Evolutionary conservation across 2,888 invertebrate species (phyloP), one percentile per base, ranked within the genome.

Genomic region (Limenitis camilla): DNA sequence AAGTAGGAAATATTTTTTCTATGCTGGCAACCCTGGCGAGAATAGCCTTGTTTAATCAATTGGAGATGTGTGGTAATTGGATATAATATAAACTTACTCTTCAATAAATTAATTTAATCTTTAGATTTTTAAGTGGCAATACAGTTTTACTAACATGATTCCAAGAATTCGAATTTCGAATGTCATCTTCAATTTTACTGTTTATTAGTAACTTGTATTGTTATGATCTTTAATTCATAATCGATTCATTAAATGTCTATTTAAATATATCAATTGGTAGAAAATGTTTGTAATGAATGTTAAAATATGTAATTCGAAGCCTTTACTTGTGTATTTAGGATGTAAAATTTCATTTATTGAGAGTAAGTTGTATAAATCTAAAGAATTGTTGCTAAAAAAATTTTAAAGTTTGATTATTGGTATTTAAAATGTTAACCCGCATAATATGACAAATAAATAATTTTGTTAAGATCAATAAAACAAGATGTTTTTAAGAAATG

Each of bases 391-490:
- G 55, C 49, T 47, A 52, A 51, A 55, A 47, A 56, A 61, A 63
- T 60, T 61, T 60, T 60, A 53, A 56, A 53, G 47, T 48, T 58
- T 51, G 51, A 59, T 50, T 56, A 56, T 40, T 38, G 36, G 43
- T 53, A 49, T 49, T 52, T 29, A 42, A 51, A 75, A 73, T 74
- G 77, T 81, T 79, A 76, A 76, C 77, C 76, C 72, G 78, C 79
- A 76, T 79, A 80, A 78, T 78, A 67, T 72, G 75, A 78, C 70
- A 77, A 76, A 74, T 65, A 68, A 73, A 63, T 76, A 76, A 74
- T 74, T 78, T 76, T 75, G 74, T 79, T 81, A 81, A 76, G 69
- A 62, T 70, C 67, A 80, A 79, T 71, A 81, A 83, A 79, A 67
- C 43, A 28, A 71, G 71, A 72, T 73, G 76, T 78, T 85, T 80